These are phyloP conservation scores for Drosophila mimetica DNA, from an alignment of 2,888 invertebrate genomes.

Conservation along the genomic window DNA sequence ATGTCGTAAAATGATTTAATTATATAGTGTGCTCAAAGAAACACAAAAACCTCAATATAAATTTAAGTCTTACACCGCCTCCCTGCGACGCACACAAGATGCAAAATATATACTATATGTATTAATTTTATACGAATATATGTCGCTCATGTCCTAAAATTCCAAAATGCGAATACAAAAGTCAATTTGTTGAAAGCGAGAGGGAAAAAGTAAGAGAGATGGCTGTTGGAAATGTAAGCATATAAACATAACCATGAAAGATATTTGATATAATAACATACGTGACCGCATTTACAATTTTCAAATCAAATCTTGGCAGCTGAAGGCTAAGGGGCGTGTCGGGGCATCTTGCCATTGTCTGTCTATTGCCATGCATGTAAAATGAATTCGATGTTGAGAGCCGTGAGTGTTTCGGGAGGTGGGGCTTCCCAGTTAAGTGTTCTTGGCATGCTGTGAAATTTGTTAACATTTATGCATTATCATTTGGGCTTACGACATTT, in stretches of 20 bases:
- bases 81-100: neutral
- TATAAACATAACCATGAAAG: conserved; percentile 76
- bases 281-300: conserved; percentile 79
- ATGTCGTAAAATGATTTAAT: conserved; percentile 71
- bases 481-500: conserved; percentile 58
- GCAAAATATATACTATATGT: conserved; percentile 30
- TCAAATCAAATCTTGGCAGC: conserved; percentile 67
- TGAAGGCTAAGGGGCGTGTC: conserved; percentile 16
- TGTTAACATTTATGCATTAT: conserved; percentile 67
- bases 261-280: conserved; percentile 79
- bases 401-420: neutral
- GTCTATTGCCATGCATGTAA: conserved; percentile 62
- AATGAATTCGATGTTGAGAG: conserved; percentile 61
- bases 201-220: neutral
- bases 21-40: conserved; percentile 47
- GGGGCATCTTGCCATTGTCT: conserved; percentile 51
- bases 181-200: conserved; percentile 65
- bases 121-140: conserved; percentile 19
- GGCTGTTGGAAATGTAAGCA: conserved; percentile 37
- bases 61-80: conserved; percentile 68
- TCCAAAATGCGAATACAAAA: conserved; percentile 70
- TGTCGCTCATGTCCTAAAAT: conserved; percentile 48
- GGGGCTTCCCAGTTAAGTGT: conserved; percentile 23
- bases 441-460: conserved; percentile 57
- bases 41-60: conserved; percentile 66